Percentiles rank a stretch among this genome's conserved stretches.
These are phyloP conservation scores for Chaitophorus viminalis DNA, from an alignment of 2,888 invertebrate species.

Conservation along the genomic window DNA sequence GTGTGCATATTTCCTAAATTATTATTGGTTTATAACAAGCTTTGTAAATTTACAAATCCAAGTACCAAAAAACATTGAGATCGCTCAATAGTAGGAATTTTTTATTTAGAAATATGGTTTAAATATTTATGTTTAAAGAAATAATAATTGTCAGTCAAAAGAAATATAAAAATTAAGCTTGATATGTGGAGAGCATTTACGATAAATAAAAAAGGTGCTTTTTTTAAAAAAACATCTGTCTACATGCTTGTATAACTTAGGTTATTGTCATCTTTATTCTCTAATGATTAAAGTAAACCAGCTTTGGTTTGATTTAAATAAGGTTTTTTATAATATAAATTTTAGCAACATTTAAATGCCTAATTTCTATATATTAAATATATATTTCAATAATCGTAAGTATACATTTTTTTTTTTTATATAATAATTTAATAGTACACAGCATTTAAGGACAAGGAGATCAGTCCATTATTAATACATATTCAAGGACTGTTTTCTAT, in stretches of 20 bases:
- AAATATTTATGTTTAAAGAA: conserved; percentile 29
- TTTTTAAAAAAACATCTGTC: conserved; percentile 15
- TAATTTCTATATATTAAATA: conserved; percentile 29
- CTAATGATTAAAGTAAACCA: conserved; percentile 44
- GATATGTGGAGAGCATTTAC: conserved; percentile 57
- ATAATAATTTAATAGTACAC: conserved; percentile 25
- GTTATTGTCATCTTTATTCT: conserved; percentile 55
- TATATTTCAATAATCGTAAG: conserved; percentile 17
- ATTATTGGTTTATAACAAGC: conserved; percentile 36
- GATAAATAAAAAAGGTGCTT: conserved; percentile 20
- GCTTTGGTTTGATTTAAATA: conserved; percentile 25
- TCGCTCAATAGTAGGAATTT: conserved; percentile 48
- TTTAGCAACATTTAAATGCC: conserved; percentile 45
- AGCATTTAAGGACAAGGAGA: conserved; percentile 8
- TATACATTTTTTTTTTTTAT: conserved; percentile 40
- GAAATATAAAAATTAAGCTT: conserved; percentile 42
- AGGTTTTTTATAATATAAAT: conserved; percentile 30
- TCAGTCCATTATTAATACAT: conserved; percentile 25
- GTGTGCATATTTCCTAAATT: conserved; percentile 46
- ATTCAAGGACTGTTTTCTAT: conserved; percentile 24
- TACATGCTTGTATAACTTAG: conserved; percentile 39
- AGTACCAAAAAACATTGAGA: conserved; percentile 51
- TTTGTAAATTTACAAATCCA: conserved; percentile 44
- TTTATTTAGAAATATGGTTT: conserved; percentile 31
- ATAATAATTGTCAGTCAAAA: conserved; percentile 41